Percentiles rank a stretch among this genome's conserved stretches.
These are phyloP conservation scores for Halichondria panicea DNA, from an alignment of 37 sponge, comb jelly and placozoan genomes.

Conservation along the genomic window DNA sequence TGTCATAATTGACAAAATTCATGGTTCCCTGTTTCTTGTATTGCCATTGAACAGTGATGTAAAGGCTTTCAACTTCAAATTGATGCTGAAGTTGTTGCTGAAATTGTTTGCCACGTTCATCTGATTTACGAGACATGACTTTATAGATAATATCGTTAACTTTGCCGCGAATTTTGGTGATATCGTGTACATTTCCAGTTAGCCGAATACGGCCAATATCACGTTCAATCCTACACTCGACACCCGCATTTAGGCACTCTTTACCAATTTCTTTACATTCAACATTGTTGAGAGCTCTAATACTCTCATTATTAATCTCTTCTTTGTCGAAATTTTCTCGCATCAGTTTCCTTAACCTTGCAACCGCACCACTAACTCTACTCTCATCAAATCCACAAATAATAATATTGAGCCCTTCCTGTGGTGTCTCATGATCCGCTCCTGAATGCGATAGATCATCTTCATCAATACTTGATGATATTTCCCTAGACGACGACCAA, in stretches of 20 bases:
- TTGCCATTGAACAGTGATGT: constrained; percentile 35
- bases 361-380: constrained; percentile 5
- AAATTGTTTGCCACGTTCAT: too few relatives aligned
- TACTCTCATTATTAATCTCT: constrained; percentile 16
- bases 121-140: too few relatives aligned
- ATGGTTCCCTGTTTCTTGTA: neutral
- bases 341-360: neutral
- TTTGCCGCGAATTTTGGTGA: constrained; percentile 7
- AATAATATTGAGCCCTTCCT: constrained; percentile 1
- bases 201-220: constrained; percentile 9
- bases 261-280: neutral
- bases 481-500: too few relatives aligned
- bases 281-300: neutral
- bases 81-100: neutral
- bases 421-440: neutral
- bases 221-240: too few relatives aligned
- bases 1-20: too few relatives aligned
- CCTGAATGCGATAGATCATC: too few relatives aligned
- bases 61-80: constrained; percentile 21
- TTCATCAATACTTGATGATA: too few relatives aligned
- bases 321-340: constrained; percentile 11
- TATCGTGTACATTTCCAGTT: constrained; percentile 9
- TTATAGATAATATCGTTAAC: constrained; percentile 7
- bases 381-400: constrained; percentile 20
- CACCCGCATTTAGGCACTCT: too few relatives aligned